Percentiles rank a stretch among this genome's conserved stretches.
These are phyloP conservation scores for Astur gentilis DNA, from an alignment of 2,113 vertebrate genomes.

Conservation along the genomic window DNA sequence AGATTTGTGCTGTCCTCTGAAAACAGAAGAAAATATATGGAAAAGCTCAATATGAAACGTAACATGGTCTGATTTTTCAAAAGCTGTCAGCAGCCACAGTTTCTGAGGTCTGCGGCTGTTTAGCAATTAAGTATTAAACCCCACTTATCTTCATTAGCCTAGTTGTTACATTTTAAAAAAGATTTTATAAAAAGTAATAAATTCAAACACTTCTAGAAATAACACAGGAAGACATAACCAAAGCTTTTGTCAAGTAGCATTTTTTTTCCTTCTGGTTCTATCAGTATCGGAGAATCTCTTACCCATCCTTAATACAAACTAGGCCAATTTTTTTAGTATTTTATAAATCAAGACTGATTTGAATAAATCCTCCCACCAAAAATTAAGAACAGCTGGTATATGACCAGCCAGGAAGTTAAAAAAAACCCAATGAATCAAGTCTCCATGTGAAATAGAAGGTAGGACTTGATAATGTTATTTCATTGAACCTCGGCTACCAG, in stretches of 20 bases:
- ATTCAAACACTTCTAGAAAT: neutral
- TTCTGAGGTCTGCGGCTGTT: neutral
- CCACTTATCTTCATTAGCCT: neutral
- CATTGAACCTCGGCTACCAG: neutral
- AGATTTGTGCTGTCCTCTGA: neutral
- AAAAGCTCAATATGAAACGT: neutral
- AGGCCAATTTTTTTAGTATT: neutral
- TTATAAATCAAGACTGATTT: neutral
- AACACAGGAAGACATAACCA: neutral
- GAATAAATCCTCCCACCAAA: neutral
- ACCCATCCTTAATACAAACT: neutral
- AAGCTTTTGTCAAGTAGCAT: neutral
- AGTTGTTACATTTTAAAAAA: neutral
- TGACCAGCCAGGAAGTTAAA: neutral
- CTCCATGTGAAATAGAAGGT: neutral
- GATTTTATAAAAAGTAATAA: neutral
- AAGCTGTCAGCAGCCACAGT: neutral
- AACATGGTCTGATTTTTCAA: neutral
- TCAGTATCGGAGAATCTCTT: neutral
- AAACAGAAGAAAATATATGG: neutral
- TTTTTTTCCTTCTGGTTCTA: neutral
- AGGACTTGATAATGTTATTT: neutral
- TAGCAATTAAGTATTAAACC: neutral
- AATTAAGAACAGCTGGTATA: neutral
- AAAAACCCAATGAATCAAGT: neutral